phyloP scores from a whole-genome alignment of 92 coral and sea anemone genomes.

The Diadumene lineata region DNA sequence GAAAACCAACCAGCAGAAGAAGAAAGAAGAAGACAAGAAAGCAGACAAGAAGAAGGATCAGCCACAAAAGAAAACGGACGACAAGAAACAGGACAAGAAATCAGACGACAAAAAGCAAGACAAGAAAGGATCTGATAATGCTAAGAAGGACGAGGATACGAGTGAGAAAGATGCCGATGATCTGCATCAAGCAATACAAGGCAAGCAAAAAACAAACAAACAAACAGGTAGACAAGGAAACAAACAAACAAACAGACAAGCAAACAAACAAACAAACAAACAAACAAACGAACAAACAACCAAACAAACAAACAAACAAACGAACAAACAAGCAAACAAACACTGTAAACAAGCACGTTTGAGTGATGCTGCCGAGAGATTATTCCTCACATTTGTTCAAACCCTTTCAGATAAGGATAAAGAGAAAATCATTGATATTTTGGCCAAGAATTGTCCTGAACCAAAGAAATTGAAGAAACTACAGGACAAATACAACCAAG shows the following conservation, averaged over 20 bases:
- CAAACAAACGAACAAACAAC: too few relatives aligned
- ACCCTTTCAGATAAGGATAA: constrained; percentile 58
- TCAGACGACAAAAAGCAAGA: constrained; percentile 20
- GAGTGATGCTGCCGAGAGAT: too few relatives aligned
- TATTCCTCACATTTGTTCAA: background rate
- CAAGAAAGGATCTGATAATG: constrained; percentile 28
- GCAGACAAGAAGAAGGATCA: constrained; percentile 52
- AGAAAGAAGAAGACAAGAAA: constrained; percentile 45
- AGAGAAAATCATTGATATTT: constrained; percentile 62
- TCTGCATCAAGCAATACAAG: constrained; percentile 53
- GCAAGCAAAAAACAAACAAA: constrained; percentile 9
- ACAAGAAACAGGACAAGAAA: constrained; percentile 48
- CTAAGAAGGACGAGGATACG: constrained; percentile 31
- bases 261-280: too few relatives aligned
- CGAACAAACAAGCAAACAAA: too few relatives aligned
- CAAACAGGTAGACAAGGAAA: too few relatives aligned
- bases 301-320: too few relatives aligned
- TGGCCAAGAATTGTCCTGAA: constrained; percentile 73
- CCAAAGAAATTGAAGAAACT: constrained; percentile 54
- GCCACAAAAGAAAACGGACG: constrained; percentile 33
- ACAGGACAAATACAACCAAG: constrained; percentile 56
- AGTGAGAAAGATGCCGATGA: constrained; percentile 61
- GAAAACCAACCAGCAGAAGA: constrained; percentile 29
- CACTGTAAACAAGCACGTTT: too few relatives aligned
- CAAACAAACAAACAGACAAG: too few relatives aligned